phyloP scores from a whole-genome alignment of 2,113 vertebrate species.

The Tonatia bakeri region DNA sequence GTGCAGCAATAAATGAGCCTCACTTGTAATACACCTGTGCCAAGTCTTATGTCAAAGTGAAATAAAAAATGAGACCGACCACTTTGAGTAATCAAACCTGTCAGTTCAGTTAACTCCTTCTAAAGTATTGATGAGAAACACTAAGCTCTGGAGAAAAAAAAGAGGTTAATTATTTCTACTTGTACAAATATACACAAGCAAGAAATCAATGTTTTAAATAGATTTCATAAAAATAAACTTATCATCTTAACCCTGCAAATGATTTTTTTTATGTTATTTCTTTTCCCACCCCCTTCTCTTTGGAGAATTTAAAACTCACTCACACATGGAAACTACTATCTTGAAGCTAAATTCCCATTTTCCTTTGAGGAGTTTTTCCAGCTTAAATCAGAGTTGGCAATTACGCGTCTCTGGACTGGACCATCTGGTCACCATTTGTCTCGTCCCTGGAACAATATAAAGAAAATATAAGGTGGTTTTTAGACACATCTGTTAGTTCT shows the following conservation, averaged over 20 bases:
- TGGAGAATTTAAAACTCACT: slow-evolving; percentile 48
- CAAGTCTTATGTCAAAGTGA: slow-evolving; percentile 76
- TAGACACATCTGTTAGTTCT: slow-evolving; percentile 39
- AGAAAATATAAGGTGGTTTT: slow-evolving; percentile 42
- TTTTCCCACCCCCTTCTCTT: background rate
- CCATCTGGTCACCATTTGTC: slow-evolving; percentile 63
- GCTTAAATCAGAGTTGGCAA: slow-evolving; percentile 66
- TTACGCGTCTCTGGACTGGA: slow-evolving; percentile 32
- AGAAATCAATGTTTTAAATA: slow-evolving; percentile 31
- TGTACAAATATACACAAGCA: slow-evolving; percentile 24
- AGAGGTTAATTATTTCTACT: slow-evolving; percentile 47
- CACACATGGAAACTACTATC: slow-evolving; percentile 69
- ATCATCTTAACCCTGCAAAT: slow-evolving; percentile 9
- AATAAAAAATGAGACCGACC: slow-evolving; percentile 68
- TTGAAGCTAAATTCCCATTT: slow-evolving; percentile 63
- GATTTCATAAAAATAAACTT: background rate
- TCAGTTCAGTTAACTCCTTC: slow-evolving; percentile 64
- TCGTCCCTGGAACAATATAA: slow-evolving; percentile 8
- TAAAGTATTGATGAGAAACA: slow-evolving; percentile 52
- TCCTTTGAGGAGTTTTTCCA: slow-evolving; percentile 58
- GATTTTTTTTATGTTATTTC: background rate
- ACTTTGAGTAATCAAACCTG: slow-evolving; percentile 69
- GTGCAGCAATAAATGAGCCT: slow-evolving; percentile 68
- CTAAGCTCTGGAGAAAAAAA: slow-evolving; percentile 1
- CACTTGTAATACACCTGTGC: slow-evolving; percentile 62